Base-by-base conservation (phyloP, 2,888 invertebrate genomes). In the Drosophila nr. perissopoda region DNA sequence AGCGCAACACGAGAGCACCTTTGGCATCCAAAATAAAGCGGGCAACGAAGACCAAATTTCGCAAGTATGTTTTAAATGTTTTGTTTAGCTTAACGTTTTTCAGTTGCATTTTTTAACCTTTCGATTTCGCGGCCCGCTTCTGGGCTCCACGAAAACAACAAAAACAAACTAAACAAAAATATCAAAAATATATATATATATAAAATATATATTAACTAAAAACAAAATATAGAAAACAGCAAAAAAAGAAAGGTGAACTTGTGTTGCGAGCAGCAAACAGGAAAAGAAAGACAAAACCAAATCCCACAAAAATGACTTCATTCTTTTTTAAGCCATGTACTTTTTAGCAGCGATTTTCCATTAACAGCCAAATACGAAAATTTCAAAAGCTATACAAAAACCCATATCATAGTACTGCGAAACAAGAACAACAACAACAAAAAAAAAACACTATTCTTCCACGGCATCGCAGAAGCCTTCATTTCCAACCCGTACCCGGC, bases 381-480 rank as follows among this genome's bases (percentile, higher is more conserved):
- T 51, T 54, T 42, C 25, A 60, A 72, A 78, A 69, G 70, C 59
- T 40, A 29, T 60, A 81, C 52, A 48, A 70, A 62, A 49, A 29
- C 38, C 38, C n/a, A 49, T 51, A 59, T 36, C n/a, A 46, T 40
- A 70, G 52, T 51, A 76, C 76, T 81, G 81, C 71, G 77, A 72
- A 53, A 34, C 27, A 54, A 36, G 11, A 54, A 54, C 18, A 40
- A 69, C 5, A 73, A 49, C 36, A 51, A 52, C 4, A 46, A 27
- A 25, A 38, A 69, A 51, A 29, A 66, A 36, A 61, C 29, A 88
- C 88, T 89, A 75, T 91, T 91, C 91, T 91, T 91, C 91, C 87
- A 88, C 91, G 91, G 89, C 87, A 91, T 91, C 90, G 85, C 81
- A 91, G 91, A 91, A 91, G 90, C 84, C 77, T 82, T 82, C 76